Percentiles rank a stretch among this genome's conserved stretches.
Evolutionary conservation across 2,797 vertebrate species (phyloP).

Genomic region (Sebastes umbrosus): DNA sequence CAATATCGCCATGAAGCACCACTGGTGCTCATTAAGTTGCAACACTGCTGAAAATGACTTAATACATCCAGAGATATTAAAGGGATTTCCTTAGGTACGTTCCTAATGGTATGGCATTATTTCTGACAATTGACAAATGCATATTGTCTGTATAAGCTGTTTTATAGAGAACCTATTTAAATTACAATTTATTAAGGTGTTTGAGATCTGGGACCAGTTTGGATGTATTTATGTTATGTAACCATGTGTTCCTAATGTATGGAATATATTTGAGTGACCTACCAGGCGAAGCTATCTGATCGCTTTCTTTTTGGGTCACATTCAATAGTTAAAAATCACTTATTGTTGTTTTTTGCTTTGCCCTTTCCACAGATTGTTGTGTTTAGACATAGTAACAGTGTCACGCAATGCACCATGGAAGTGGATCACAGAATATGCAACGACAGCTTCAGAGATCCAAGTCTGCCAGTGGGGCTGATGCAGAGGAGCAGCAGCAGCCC

Average conservation of each 20-base stretch:
- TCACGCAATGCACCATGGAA: conserved; percentile 98
- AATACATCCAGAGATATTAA: not conserved
- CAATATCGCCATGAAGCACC: not conserved
- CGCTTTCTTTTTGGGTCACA: not conserved
- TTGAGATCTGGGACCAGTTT: not conserved
- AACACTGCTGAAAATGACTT: not conserved
- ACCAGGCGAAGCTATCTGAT: not conserved
- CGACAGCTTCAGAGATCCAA: conserved; percentile 94
- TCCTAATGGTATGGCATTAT: not conserved
- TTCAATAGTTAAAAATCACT: not conserved
- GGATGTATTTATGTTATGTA: not conserved
- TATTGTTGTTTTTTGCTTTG: conserved; percentile 20
- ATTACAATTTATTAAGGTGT: not conserved
- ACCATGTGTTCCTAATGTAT: not conserved
- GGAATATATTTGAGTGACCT: not conserved
- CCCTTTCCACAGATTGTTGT: conserved; percentile 63
- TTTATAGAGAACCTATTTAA: not conserved
- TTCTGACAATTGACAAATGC: not conserved
- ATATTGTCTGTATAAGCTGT: not conserved
- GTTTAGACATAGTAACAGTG: conserved; percentile 67
- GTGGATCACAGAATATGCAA: conserved; percentile 92
- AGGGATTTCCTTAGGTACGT: not conserved
- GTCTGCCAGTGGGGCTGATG: conserved; percentile 88
- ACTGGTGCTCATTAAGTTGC: not conserved
- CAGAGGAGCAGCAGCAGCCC: conserved; percentile 87